Conservation (phyloP, 2,797 vertebrate species). For the Karalla daura region DNA sequence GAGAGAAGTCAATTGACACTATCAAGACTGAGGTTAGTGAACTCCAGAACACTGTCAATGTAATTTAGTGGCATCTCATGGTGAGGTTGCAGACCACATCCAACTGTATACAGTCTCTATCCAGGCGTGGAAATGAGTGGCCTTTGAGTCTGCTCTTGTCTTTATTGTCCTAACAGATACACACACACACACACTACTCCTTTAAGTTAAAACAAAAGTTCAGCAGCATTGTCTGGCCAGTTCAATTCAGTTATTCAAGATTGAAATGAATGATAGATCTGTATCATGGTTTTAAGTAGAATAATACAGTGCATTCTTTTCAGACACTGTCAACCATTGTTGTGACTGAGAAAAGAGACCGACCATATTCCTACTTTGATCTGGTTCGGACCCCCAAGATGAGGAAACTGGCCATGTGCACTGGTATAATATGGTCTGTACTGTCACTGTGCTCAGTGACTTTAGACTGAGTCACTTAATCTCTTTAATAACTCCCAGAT, state of each 20-base stretch:
- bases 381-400: constrained; percentile 87
- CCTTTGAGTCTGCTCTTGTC: too few species aligned
- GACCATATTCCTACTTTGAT: constrained; percentile 85
- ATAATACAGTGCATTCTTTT: constrained; percentile 12
- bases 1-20: constrained; percentile 29
- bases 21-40: constrained; percentile 75
- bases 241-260: too few species aligned
- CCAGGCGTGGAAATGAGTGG: too few species aligned
- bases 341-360: constrained; percentile 49
- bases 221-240: too few species aligned
- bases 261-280: too few species aligned
- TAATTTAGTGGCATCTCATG: too few species aligned
- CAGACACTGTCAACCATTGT: constrained; percentile 83
- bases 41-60: not conserved
- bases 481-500: not conserved
- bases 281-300: too few species aligned
- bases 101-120: too few species aligned
- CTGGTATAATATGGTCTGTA: constrained; percentile 87
- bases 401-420: constrained; percentile 84
- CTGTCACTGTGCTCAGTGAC: not conserved
- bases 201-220: too few species aligned
- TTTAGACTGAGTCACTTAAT: not conserved
- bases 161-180: too few species aligned
- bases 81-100: too few species aligned
- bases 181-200: too few species aligned